These are phyloP conservation scores for Seriola dumerili DNA, from an alignment of 2,113 vertebrate genomes.

Conservation along the genomic window DNA sequence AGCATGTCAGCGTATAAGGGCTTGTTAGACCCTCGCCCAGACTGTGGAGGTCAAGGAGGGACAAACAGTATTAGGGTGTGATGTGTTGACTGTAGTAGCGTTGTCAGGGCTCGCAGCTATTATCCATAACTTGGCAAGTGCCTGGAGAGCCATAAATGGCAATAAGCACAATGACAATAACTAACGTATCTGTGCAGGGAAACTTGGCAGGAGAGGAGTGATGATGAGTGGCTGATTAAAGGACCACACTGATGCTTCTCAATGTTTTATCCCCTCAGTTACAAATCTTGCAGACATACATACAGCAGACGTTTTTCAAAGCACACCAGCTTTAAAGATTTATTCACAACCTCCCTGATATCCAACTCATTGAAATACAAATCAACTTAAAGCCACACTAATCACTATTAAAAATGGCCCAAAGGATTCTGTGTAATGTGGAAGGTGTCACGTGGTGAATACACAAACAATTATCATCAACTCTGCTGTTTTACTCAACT, in stretches of 20 bases:
- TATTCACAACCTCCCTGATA: no score
- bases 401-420: no score
- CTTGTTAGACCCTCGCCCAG: neutral
- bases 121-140: neutral
- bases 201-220: neutral
- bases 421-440: no score
- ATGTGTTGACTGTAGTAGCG: neutral
- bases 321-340: neutral
- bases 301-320: neutral
- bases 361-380: no score
- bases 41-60: slow-evolving; percentile 13
- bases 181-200: neutral
- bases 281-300: neutral
- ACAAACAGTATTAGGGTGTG: slow-evolving; percentile 1
- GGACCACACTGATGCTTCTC: neutral
- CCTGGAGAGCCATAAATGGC: neutral
- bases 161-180: neutral
- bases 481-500: neutral
- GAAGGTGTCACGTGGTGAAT: neutral
- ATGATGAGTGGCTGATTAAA: neutral
- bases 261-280: neutral
- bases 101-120: neutral
- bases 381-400: no score
- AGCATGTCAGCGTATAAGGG: slow-evolving; percentile 18
- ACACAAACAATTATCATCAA: no score